Conservation (phyloP, 2,113 vertebrate genomes). For the Syngnathus typhle region DNA sequence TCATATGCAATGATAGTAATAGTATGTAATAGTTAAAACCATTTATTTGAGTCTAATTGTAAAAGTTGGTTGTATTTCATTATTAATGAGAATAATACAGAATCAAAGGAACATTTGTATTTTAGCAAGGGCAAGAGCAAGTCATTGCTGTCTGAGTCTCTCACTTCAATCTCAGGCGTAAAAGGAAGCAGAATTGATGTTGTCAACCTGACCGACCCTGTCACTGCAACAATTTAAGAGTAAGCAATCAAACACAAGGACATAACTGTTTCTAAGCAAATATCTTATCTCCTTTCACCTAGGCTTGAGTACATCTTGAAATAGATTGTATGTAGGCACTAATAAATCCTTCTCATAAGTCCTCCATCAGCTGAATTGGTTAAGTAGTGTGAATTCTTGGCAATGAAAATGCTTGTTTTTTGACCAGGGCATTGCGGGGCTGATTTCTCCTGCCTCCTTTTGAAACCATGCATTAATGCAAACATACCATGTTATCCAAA, state of each 20-base stretch:
- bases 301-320: constrained; percentile 2
- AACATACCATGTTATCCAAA: no score
- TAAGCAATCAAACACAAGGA: background rate
- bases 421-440: background rate
- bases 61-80: background rate
- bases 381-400: background rate
- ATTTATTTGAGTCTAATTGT: background rate
- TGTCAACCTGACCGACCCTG: background rate
- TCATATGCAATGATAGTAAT: no score
- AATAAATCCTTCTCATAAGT: background rate
- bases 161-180: background rate
- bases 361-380: background rate
- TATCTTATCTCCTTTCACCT: background rate
- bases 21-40: background rate
- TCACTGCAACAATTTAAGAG: constrained; percentile 1
- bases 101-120: background rate
- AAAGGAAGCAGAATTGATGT: background rate
- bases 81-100: background rate
- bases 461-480: background rate
- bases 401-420: background rate
- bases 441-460: background rate
- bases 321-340: background rate
- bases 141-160: background rate
- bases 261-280: background rate
- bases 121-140: background rate